phyloP scores from a whole-genome alignment of 2,797 vertebrate species.

The Characodon lateralis region DNA sequence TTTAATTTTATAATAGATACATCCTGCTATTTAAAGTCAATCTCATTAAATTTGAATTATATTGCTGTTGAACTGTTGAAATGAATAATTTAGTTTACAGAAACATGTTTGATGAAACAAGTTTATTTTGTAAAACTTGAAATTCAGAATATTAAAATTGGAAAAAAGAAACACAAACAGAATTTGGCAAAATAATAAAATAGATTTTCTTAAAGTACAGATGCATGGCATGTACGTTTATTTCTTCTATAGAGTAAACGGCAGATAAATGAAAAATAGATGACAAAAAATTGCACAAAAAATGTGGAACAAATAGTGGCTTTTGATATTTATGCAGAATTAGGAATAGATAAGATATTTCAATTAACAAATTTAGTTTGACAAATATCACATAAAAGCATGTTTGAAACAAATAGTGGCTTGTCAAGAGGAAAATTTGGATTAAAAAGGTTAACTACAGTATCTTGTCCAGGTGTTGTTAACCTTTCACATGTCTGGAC shows the following conservation, averaged over 20 bases:
- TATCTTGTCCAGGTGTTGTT: constrained; percentile 61
- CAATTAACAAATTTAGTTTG: background rate
- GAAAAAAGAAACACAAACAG: background rate
- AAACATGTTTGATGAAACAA: background rate
- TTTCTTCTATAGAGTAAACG: background rate
- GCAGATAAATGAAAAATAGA: background rate
- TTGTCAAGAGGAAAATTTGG: no score
- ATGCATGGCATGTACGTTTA: background rate
- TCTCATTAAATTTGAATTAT: background rate
- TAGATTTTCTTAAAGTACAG: background rate
- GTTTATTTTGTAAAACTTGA: background rate
- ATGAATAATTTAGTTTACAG: background rate
- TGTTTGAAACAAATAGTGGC: background rate
- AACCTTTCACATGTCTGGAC: constrained; percentile 65
- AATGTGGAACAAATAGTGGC: background rate
- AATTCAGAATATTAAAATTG: background rate
- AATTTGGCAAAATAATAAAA: background rate
- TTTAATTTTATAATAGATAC: background rate
- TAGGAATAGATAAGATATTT: background rate
- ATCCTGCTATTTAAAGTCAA: background rate
- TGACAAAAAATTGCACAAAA: background rate
- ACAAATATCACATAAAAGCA: background rate
- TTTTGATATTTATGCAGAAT: background rate
- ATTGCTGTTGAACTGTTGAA: background rate
- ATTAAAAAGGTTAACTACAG: no score